Base-by-base conservation (phyloP, 2,797 vertebrate genomes). In the Phoeniculus purpureus region DNA sequence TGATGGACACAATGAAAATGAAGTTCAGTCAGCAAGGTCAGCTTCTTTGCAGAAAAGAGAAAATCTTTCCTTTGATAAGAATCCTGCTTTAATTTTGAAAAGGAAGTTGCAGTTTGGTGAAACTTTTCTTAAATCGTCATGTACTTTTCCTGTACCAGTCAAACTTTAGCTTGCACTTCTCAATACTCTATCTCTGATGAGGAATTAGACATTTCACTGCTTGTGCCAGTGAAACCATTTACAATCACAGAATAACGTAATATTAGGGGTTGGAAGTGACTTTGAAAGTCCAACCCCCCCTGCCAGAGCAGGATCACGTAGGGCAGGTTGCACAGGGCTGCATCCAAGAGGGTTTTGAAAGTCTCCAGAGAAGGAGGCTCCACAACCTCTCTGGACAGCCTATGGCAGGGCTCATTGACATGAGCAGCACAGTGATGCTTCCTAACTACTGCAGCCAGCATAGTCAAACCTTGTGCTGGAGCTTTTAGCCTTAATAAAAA, bases 221-320 rank as follows among this genome's bases (percentile, higher is more conserved):
- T 81, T 81, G 22, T 90, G 81, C 80, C 65, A 96, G 84, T 64
- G 85, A 82, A 92, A 25, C 74, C 48, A 71, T 75, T 94, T 89
- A 70, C 51, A 61, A 37, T 37, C 37, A 12, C 12, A 37, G 37
- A 37, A 37, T 37, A 37, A 37, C 12, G 37, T 37, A 37, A 37
- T 37, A 12, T 37, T 37, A 37, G 37, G 37, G 37, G 37, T 37
- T 37, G 37, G 37, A 37, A 37, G 37, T 37, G 37, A 37, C 37
- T 37, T 37, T 37, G 37, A 37, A 37, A 37, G 37, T 12, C 37
- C 37, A 37, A 37, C 37, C 37, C 37, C 37, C n/a, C n/a, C n/a
- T n/a, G n/a, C n/a, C n/a, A n/a, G n/a, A n/a, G n/a, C n/a, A n/a
- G n/a, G n/a, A n/a, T n/a, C n/a, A n/a, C n/a, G n/a, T n/a, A n/a